These are phyloP conservation scores for Nothocercus julius DNA, from an alignment of 2,113 vertebrate species.

Conservation along the genomic window DNA sequence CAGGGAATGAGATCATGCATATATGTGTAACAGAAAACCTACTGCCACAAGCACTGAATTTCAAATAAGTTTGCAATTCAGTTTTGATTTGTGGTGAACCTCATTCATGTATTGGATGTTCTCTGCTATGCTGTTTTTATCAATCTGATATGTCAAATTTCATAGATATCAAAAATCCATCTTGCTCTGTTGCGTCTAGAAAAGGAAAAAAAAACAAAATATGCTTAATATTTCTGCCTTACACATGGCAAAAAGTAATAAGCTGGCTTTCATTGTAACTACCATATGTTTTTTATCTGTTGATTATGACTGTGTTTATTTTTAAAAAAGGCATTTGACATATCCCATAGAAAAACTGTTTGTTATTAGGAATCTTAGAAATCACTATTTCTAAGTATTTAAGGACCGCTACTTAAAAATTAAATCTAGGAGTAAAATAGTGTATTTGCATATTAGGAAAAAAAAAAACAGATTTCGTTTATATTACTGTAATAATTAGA, in stretches of 20 bases:
- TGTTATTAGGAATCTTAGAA: background rate
- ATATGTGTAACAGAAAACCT: background rate
- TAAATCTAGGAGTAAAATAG: background rate
- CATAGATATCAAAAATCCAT: constrained; percentile 9
- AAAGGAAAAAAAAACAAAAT: background rate
- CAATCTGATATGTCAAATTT: constrained; percentile 5
- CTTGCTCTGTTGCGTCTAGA: background rate
- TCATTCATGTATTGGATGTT: background rate
- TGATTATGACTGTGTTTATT: background rate
- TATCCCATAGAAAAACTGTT: background rate
- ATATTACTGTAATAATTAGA: background rate
- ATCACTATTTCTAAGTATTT: background rate
- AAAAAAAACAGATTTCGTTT: background rate
- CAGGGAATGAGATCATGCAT: constrained; percentile 14
- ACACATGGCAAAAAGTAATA: background rate
- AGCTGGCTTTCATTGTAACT: background rate
- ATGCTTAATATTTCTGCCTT: background rate
- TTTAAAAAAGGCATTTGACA: background rate
- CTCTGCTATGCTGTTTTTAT: background rate
- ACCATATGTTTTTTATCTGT: background rate
- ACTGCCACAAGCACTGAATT: constrained; percentile 4
- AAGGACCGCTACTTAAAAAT: background rate
- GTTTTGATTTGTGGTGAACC: constrained; percentile 8
- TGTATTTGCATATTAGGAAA: background rate
- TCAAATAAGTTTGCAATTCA: constrained; percentile 16